Base-by-base conservation (phyloP, 2,797 vertebrate genomes). In the Hozukius guyotensis region DNA sequence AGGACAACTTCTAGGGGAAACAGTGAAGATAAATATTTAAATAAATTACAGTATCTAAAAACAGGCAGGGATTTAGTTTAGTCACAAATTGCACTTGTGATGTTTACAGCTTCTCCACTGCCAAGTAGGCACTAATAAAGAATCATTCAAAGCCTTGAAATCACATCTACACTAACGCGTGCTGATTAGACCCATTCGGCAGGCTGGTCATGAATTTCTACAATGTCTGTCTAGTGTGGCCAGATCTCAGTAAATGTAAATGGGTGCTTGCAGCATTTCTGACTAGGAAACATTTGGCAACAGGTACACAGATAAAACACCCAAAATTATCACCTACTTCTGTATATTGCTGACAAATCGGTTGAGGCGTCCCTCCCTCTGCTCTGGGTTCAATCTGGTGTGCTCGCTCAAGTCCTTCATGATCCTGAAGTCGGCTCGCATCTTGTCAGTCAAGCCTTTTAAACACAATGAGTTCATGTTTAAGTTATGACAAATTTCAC, bases 381-480 rank as follows among this genome's bases (percentile, higher is more conserved):
- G 94, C 31, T 97, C 96, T 1, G 98, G 98, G 0, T 83, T 87
- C 72, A 99, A 92, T 79, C 95, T 95, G 0, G 98, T 99, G 72
- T 99, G 97, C 4, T 22, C 1, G 2, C 94, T 89, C 82, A 99
- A 82, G 81, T 99, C 98, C 52, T 95, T 99, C 98, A 99, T 99
- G 85, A 99, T 96, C 3, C 42, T 95, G 83, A 96, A 97, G 89
- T 99, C 98, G 1, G 42, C 91, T 7, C 98, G 95, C 97, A 99
- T 99, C 91, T 96, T 98, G 55, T 98, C 97, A 0, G 97, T 99
- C 77, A 99, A 86, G 2, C 98, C 98, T 99, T 90, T 62, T 22
- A 49, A 82, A 82, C 29, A 77, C 2, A 79, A 20, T 2, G 2
- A 20, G 20, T 5, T 63, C 5, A 6, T 6, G 10, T 18, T 55